Evolutionary conservation across 2,797 vertebrate species (phyloP).

Genomic region (Tamandua tetradactyla): DNA sequence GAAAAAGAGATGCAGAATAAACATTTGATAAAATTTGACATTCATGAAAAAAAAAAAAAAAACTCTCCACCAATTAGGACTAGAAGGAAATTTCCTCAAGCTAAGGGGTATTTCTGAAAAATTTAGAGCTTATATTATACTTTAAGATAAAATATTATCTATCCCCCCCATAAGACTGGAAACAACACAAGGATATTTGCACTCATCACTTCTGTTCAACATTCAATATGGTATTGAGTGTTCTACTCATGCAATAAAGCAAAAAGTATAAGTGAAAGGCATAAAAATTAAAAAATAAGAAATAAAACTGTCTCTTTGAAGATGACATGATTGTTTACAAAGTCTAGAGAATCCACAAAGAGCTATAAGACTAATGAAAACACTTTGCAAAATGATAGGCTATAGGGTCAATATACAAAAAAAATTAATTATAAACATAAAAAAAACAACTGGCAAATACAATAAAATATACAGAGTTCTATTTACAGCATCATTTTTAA

Average conservation of each 20-base stretch:
- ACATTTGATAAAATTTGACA: neutral
- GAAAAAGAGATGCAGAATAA: neutral
- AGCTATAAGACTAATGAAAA: neutral
- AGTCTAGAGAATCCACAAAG: neutral
- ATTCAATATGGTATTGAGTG: neutral
- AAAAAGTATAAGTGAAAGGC: conserved; percentile 32
- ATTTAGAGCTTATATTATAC: neutral
- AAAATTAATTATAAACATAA: neutral
- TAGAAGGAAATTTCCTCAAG: neutral
- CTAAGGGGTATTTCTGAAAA: conserved; percentile 9
- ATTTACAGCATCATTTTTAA: neutral
- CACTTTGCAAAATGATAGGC: conserved; percentile 35
- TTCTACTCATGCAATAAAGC: neutral
- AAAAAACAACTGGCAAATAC: neutral
- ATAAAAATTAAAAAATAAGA: conserved; percentile 52
- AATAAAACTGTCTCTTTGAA: no score
- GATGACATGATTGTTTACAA: conserved; percentile 21
- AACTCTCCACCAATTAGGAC: neutral
- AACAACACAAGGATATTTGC: conserved; percentile 35
- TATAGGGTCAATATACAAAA: conserved; percentile 7
- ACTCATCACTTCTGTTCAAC: neutral
- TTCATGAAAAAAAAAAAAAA: neutral
- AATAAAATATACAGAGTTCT: conserved; percentile 11
- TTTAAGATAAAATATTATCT: neutral
- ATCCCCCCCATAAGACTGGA: neutral